Percentiles rank a stretch among this genome's conserved stretches.
Conservation (phyloP, 2,888 invertebrate genomes). For the Caenorhabditis panamensis region DNA sequence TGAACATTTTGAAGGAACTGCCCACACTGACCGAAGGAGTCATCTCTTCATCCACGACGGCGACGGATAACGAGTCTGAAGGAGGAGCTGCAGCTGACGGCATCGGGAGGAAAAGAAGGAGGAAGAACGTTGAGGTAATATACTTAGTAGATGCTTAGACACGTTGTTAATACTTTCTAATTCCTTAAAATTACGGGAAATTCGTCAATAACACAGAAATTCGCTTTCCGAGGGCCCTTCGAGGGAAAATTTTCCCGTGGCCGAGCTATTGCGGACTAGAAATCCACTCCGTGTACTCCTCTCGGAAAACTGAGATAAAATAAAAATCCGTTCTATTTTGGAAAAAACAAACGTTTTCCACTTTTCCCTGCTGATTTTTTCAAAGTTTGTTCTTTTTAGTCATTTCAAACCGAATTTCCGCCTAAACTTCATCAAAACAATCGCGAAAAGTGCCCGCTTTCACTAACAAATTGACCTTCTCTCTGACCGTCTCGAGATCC, state of each 20-base stretch:
- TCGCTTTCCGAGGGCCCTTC: no score
- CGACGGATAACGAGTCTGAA: conserved; percentile 14
- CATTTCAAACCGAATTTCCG: background rate
- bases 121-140: conserved; percentile 1
- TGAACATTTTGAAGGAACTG: conserved; percentile 63
- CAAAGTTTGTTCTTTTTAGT: background rate
- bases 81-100: background rate
- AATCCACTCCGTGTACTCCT: conserved; percentile 27
- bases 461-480: conserved; percentile 17
- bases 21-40: conserved; percentile 62
- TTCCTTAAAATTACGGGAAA: no score
- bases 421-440: background rate
- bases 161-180: no score
- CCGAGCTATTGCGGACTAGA: conserved; percentile 14
- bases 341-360: conserved; percentile 1
- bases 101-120: background rate
- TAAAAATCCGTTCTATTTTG: background rate
- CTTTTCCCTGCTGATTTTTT: conserved; percentile 17
- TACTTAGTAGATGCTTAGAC: no score
- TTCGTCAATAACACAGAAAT: background rate
- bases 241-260: background rate
- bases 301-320: conserved; percentile 27
- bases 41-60: conserved; percentile 27
- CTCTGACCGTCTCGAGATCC: conserved; percentile 6
- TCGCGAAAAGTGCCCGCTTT: conserved; percentile 24